phyloP scores from a whole-genome alignment of 2,888 invertebrate genomes.

The Microplitis deprimator region DNA sequence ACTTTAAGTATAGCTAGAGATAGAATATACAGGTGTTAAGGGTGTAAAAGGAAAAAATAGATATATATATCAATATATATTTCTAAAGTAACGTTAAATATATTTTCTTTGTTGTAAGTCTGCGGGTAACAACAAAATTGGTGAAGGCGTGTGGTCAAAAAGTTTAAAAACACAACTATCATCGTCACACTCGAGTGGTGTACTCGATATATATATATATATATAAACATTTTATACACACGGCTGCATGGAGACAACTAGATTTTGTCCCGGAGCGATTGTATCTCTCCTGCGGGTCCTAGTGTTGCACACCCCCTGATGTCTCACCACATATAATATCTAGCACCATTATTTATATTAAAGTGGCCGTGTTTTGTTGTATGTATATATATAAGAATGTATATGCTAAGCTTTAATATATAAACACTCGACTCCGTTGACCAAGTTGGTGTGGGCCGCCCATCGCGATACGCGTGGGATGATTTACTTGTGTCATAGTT shows the following conservation, averaged over 20 bases:
- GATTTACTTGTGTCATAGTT: slow-evolving; percentile 1
- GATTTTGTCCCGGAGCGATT: slow-evolving; percentile 22
- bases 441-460: slow-evolving; percentile 57
- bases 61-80: neutral
- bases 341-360: slow-evolving; percentile 66
- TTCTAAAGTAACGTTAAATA: neutral
- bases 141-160: slow-evolving; percentile 19
- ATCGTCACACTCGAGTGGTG: slow-evolving; percentile 13
- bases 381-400: slow-evolving; percentile 16
- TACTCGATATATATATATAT: neutral
- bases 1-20: slow-evolving; percentile 4
- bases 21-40: slow-evolving; percentile 25
- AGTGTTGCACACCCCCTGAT: slow-evolving; percentile 49
- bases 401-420: slow-evolving; percentile 45
- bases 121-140: slow-evolving; percentile 12
- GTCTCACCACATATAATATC: slow-evolving; percentile 59
- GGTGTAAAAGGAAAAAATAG: neutral
- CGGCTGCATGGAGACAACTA: slow-evolving; percentile 17
- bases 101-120: neutral
- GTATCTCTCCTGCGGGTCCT: slow-evolving; percentile 29
- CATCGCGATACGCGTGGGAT: slow-evolving; percentile 64
- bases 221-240: neutral
- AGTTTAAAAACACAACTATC: neutral
- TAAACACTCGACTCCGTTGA: slow-evolving; percentile 28
- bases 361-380: slow-evolving; percentile 2